phyloP scores from a whole-genome alignment of 2,888 invertebrate species.

The Spatulosminthurus flaviceps region DNA sequence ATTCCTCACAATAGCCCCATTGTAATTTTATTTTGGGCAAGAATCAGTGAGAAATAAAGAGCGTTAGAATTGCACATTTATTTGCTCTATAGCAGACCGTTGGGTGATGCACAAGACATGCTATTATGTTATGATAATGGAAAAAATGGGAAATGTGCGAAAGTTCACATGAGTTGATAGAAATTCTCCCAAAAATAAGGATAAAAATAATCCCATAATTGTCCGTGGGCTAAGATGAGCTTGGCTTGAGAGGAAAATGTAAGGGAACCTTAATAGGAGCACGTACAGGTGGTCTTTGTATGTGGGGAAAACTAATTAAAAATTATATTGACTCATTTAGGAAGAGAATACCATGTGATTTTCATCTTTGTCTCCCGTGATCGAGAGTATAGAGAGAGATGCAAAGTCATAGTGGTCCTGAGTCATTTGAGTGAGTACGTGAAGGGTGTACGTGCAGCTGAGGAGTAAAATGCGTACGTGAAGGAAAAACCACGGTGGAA shows the following conservation, averaged over 20 bases:
- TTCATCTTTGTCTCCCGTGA: conserved; percentile 15
- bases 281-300: conserved; percentile 34
- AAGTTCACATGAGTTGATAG: no score
- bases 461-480: no score
- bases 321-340: conserved; percentile 38
- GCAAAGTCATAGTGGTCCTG: not conserved
- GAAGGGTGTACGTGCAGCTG: no score
- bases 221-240: not conserved
- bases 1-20: not conserved
- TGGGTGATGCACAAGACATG: no score
- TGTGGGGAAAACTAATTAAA: conserved; percentile 35
- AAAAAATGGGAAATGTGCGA: no score
- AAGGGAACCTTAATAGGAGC: not conserved
- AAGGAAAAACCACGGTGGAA: no score
- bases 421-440: not conserved
- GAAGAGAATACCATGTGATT: conserved; percentile 15
- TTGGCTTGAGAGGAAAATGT: not conserved
- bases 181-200: no score
- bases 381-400: not conserved
- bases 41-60: no score
- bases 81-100: no score
- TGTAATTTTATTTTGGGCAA: not conserved
- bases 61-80: no score
- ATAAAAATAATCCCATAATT: no score
- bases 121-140: no score